A percentile compares a stretch with the other conserved stretches of the same genome.
Conservation (phyloP, 2,113 vertebrate species). For the Hyla sarda region DNA sequence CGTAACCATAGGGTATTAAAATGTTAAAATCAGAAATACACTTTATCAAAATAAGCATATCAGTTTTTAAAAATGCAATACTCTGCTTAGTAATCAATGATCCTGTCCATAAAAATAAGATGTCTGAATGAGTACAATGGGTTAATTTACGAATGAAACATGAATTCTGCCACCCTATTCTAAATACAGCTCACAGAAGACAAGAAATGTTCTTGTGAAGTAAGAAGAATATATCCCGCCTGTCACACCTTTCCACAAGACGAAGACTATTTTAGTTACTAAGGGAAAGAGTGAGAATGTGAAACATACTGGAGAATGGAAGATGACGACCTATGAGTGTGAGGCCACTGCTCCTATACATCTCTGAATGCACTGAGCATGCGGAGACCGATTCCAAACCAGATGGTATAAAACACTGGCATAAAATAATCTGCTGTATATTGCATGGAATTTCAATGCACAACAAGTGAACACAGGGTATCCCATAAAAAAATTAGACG, state of each 20-base stretch:
- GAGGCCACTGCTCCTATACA: background rate
- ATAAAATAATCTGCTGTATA: background rate
- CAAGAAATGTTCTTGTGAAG: constrained; percentile 50
- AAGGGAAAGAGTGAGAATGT: constrained; percentile 18
- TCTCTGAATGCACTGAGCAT: background rate
- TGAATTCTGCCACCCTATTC: background rate
- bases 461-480: background rate
- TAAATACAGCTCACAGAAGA: constrained; percentile 24
- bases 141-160: background rate
- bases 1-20: no score
- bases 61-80: background rate
- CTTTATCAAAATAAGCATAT: background rate
- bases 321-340: background rate
- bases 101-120: background rate
- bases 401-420: background rate
- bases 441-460: background rate
- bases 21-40: no score
- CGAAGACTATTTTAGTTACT: background rate
- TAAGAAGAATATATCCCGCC: constrained; percentile 4
- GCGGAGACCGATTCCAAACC: background rate
- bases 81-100: background rate
- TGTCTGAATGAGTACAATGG: background rate
- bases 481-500: no score
- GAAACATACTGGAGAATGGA: background rate
- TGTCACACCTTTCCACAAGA: constrained; percentile 38